Evolutionary conservation across 2,113 vertebrate species (phyloP).

Genomic region (Mus musculus): DNA sequence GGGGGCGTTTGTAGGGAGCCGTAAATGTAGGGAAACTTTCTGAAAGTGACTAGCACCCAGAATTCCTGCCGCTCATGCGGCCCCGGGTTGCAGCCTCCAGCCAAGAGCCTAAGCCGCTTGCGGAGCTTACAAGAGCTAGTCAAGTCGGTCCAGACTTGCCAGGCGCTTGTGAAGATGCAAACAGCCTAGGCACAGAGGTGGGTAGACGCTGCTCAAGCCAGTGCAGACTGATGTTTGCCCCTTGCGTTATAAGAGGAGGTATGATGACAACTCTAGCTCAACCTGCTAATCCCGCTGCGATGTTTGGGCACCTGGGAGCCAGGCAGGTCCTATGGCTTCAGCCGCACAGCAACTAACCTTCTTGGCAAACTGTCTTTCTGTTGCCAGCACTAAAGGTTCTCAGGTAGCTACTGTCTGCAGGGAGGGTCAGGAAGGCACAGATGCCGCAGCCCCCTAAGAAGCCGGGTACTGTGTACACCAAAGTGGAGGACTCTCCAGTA

Average conservation of each 20-base stretch:
- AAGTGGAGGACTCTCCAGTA: not conserved
- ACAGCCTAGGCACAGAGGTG: too few species aligned
- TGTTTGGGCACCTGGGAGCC: not conserved
- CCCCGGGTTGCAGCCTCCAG: not conserved
- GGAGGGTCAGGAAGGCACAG: not conserved
- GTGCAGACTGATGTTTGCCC: not conserved
- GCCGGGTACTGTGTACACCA: too few species aligned
- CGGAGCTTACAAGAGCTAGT: not conserved
- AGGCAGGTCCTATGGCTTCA: not conserved
- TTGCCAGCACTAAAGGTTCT: not conserved
- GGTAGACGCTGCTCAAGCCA: not conserved
- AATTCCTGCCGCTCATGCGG: not conserved
- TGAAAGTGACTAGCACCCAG: not conserved
- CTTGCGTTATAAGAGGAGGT: too few species aligned
- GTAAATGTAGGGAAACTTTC: not conserved
- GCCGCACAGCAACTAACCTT: rapidly evolving
- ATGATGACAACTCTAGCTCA: not conserved
- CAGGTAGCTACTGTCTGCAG: not conserved
- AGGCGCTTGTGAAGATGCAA: not conserved
- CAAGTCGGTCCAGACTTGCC: not conserved
- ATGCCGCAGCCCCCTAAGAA: not conserved
- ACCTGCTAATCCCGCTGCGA: not conserved
- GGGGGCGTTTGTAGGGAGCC: not conserved
- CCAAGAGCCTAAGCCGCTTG: not conserved
- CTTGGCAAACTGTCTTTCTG: not conserved